These are phyloP conservation scores for Chymomyza fuscimana DNA, from an alignment of 2,888 invertebrate species.

Conservation along the genomic window DNA sequence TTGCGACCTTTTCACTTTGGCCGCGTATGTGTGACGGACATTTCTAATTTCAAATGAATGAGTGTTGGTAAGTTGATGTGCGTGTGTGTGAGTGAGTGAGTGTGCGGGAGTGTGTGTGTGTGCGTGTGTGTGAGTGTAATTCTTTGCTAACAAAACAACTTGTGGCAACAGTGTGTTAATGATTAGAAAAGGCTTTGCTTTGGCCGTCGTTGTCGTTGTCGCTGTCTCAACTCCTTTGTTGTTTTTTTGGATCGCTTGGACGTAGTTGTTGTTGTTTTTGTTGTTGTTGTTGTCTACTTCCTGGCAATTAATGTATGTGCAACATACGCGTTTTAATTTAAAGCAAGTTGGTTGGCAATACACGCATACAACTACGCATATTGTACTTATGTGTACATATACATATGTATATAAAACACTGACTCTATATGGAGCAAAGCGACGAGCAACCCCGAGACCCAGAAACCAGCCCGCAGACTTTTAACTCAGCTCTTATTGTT, in stretches of 20 bases:
- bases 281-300: conserved; percentile 51
- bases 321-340: conserved; percentile 71
- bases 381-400: no score
- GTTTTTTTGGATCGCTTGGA: conserved; percentile 33
- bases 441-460: background rate
- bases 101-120: background rate
- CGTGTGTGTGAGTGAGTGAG: conserved; percentile 1
- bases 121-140: conserved; percentile 44
- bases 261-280: conserved; percentile 1
- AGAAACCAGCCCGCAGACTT: conserved; percentile 6
- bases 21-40: conserved; percentile 74
- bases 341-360: conserved; percentile 43
- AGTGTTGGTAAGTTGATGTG: conserved; percentile 8
- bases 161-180: conserved; percentile 72
- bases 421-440: background rate
- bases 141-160: conserved; percentile 59
- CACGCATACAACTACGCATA: conserved; percentile 11
- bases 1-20: conserved; percentile 34
- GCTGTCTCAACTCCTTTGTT: conserved; percentile 17
- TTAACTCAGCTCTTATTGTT: background rate
- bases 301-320: conserved; percentile 75
- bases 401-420: background rate
- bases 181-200: conserved; percentile 68
- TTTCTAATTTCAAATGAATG: conserved; percentile 74
- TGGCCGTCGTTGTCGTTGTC: background rate